Evolutionary conservation across 2,888 invertebrate genomes (phyloP).

Genomic region (Andrena fulva): DNA sequence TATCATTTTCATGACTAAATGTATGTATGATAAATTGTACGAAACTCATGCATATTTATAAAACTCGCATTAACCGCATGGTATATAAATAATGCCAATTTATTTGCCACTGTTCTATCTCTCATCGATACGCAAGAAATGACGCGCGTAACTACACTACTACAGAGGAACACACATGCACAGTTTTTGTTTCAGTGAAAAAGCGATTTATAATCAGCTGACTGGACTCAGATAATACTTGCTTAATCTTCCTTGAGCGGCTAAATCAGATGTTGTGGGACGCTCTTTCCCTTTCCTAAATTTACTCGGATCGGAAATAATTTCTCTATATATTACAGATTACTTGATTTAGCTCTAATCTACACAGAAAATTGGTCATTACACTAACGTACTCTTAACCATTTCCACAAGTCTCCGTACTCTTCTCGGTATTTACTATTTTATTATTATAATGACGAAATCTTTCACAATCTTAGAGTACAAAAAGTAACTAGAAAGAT

Average conservation of each 20-base stretch:
- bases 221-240: conserved; percentile 47
- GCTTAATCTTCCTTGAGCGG: conserved; percentile 45
- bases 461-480: conserved; percentile 50
- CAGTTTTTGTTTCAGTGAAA: conserved; percentile 23
- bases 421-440: conserved; percentile 52
- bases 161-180: conserved; percentile 9
- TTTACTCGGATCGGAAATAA: conserved; percentile 20
- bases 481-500: conserved; percentile 44
- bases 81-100: conserved; percentile 31
- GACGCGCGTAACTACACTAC: conserved; percentile 20
- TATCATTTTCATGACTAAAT: background rate
- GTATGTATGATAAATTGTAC: conserved; percentile 16
- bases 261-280: conserved; percentile 37
- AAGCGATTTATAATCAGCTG: conserved; percentile 44
- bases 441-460: conserved; percentile 60
- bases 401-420: conserved; percentile 38
- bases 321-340: conserved; percentile 31
- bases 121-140: conserved; percentile 10
- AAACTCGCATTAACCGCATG: conserved; percentile 21
- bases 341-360: conserved; percentile 12
- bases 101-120: conserved; percentile 28
- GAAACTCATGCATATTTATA: conserved; percentile 45
- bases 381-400: conserved; percentile 32
- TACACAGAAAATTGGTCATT: conserved; percentile 44
- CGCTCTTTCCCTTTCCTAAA: conserved; percentile 24